These are phyloP conservation scores for Clepsis dumicolana DNA, from an alignment of 2,888 invertebrate genomes.

Conservation along the genomic window DNA sequence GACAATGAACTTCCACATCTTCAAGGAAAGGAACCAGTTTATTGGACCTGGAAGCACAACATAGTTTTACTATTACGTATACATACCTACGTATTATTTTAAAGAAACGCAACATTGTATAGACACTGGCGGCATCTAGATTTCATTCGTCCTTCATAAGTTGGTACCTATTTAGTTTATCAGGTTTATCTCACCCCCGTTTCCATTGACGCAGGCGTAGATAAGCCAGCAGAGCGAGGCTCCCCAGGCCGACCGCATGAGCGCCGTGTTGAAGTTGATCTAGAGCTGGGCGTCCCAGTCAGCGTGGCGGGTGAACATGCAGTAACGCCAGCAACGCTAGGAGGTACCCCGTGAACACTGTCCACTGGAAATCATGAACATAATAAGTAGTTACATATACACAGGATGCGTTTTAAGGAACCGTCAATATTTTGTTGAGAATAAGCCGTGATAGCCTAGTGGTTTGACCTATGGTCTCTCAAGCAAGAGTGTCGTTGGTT, in stretches of 20 bases:
- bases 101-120: too few species aligned
- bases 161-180: too few species aligned
- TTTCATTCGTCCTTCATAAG: too few species aligned
- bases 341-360: conserved; percentile 40
- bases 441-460: too few species aligned
- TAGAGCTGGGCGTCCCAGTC: conserved; percentile 46
- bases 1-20: conserved; percentile 51
- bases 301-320: conserved; percentile 43
- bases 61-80: too few species aligned
- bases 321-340: conserved; percentile 35
- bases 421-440: too few species aligned
- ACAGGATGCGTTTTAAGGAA: too few species aligned
- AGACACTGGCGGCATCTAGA: too few species aligned
- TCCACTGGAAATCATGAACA: conserved; percentile 36
- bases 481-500: too few species aligned
- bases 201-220: conserved; percentile 62
- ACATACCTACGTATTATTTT: too few species aligned
- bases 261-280: conserved; percentile 50
- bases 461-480: too few species aligned
- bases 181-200: conserved; percentile 62
- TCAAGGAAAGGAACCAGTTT: conserved; percentile 69
- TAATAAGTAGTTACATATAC: too few species aligned
- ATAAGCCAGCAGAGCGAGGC: conserved; percentile 62
- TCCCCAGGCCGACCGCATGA: conserved; percentile 60
- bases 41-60: conserved; percentile 69